Evolutionary conservation across 2,797 vertebrate genomes (phyloP), one percentile per base, ranked within the genome.

Genomic region (Naso thynnoides): DNA sequence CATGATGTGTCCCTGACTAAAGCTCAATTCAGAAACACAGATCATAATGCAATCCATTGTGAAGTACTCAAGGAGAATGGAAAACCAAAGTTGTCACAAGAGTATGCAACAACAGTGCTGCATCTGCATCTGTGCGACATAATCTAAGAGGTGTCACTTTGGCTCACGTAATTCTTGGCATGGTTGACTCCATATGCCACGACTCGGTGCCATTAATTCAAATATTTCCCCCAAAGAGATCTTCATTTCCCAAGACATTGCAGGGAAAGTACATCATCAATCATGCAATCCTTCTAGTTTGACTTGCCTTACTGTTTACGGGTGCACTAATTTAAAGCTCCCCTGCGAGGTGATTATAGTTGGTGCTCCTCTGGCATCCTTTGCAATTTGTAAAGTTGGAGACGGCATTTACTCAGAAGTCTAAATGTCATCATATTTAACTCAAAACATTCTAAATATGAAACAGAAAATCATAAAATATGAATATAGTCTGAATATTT

Each of bases 221-320:
- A 69, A 78, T 73, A 66, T 74, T 69, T 45, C 24, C 45, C 24
- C 74, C 36, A 70, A 81, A 88, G 72, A 77, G 44, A 70, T 73
- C 38, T 78, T 84, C 52, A 62, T 85, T 82, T 74, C 56, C 81
- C 55, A 52, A 44, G 77, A 78, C 75, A 36, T 16, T 39, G 65
- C 53, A 11, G 49, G 13, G 47, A 74, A 79, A 72, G 76, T 50
- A 59, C 65, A 86, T 81, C 82, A 88, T 88, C 83, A 78, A 77
- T 89, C 85, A 89, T 36, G 41, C 60, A 39, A 44, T 79, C 59
- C 59, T 21, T 63, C 33, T 36, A 53, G 42, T 80, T 61, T 70
- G 63, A 70, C 71, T 74, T 29, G 26, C 49, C 50, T 73, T 74
- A 55, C 64, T 78, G 79, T 90, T 85, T 29, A 29, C 41, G 10